Conservation (phyloP, 2,113 vertebrate species). For the Centropristis striata region DNA sequence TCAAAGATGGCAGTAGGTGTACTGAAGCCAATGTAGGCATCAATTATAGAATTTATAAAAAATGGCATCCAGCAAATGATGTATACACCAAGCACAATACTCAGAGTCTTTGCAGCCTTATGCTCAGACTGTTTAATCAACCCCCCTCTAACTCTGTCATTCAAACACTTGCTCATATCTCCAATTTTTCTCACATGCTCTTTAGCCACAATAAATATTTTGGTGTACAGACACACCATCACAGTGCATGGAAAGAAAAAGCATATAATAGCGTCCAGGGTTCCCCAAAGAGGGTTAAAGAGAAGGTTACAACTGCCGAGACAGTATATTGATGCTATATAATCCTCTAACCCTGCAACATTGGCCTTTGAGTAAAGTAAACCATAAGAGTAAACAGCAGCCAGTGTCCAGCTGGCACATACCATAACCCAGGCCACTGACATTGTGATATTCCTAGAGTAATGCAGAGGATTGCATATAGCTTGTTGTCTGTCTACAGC, state of each 20-base stretch:
- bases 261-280: slow-evolving; percentile 4
- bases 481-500: slow-evolving; percentile 58
- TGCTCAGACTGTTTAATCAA: slow-evolving; percentile 27
- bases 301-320: slow-evolving; percentile 32
- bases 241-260: slow-evolving; percentile 24
- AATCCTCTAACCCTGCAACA: slow-evolving; percentile 4
- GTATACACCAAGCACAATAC: slow-evolving; percentile 32
- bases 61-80: slow-evolving; percentile 42
- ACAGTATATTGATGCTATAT: slow-evolving; percentile 1
- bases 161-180: not conserved
- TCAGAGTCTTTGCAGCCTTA: slow-evolving; percentile 40
- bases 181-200: slow-evolving; percentile 29
- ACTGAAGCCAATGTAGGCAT: slow-evolving; percentile 2
- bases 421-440: slow-evolving; percentile 41
- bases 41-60: slow-evolving; percentile 4
- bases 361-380: slow-evolving; percentile 20
- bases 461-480: slow-evolving; percentile 35
- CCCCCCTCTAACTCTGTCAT: not conserved
- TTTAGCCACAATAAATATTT: slow-evolving; percentile 27
- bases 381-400: slow-evolving; percentile 23
- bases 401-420: slow-evolving; percentile 14
- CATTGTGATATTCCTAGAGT: slow-evolving; percentile 18
- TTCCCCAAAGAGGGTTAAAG: slow-evolving; percentile 17
- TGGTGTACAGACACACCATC: slow-evolving; percentile 26
- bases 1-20: slow-evolving; percentile 20